These are phyloP conservation scores for Sminthurinus aureus DNA, from an alignment of 2,888 invertebrate species.

Conservation along the genomic window DNA sequence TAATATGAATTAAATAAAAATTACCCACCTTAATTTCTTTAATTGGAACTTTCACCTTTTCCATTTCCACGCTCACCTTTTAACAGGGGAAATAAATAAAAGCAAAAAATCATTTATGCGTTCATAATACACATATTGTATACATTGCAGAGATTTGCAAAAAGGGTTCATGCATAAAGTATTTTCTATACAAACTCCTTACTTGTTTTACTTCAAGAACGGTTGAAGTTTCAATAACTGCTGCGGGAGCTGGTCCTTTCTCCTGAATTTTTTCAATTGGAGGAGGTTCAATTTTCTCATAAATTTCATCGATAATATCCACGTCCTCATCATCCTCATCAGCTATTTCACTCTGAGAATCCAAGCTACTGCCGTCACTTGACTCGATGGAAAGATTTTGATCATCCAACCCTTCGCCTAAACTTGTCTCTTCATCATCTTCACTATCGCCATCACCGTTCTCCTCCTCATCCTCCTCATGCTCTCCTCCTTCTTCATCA, in stretches of 20 bases:
- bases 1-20: too few species aligned
- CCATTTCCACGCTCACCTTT: neutral
- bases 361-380: slow-evolving; percentile 38
- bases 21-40: neutral
- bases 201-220: neutral
- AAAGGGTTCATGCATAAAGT: too few species aligned
- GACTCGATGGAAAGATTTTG: slow-evolving; percentile 43
- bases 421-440: slow-evolving; percentile 50
- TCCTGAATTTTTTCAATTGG: neutral
- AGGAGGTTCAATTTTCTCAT: slow-evolving; percentile 28
- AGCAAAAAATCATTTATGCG: neutral
- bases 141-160: too few species aligned
- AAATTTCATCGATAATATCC: slow-evolving; percentile 35
- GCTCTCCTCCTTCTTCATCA: slow-evolving; percentile 31
- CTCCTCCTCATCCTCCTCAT: slow-evolving; percentile 51
- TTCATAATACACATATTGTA: too few species aligned
- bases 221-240: neutral
- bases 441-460: slow-evolving; percentile 52
- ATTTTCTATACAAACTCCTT: neutral
- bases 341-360: slow-evolving; percentile 55
- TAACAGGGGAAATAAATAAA: too few species aligned
- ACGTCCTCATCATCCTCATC: slow-evolving; percentile 15
- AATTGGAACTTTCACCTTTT: neutral
- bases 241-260: neutral
- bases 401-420: slow-evolving; percentile 48